Evolutionary conservation across 2,888 invertebrate genomes (phyloP), one percentile per base, ranked within the genome.

Genomic region (Hyposoter didymator): DNA sequence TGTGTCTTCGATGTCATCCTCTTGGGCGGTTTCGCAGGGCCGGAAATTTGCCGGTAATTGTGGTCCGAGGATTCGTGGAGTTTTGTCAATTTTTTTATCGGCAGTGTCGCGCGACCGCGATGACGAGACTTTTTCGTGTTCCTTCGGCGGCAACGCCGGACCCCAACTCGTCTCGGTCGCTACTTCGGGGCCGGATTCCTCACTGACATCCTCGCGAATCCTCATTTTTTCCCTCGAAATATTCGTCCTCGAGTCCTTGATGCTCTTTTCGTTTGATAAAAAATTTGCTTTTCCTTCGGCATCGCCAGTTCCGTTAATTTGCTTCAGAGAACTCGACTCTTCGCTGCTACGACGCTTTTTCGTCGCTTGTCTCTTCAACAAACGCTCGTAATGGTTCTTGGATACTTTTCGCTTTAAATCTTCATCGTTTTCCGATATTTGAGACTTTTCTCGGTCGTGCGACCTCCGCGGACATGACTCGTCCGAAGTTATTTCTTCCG

Each of bases 21-120:
- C 93, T 85, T 94, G 95, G 69, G 94, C 92, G 89, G 95, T 94
- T 88, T 95, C 95, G 92, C 95, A 6, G 4, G 3, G 7, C 75
- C 84, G 62, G 70, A 91, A 89, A 76, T 90, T 89, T 19, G 91
- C 89, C 35, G 94, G 94, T 22, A 94, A 88, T 85, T 87, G 87
- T 49, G 94, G 94, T 8, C 94, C 94, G 82, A 92, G 90, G 6
- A 89, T 84, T 22, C 84, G 86, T n/a, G 45, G n/a, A 28, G 32
- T 70, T 49, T 70, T 45, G 4, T 47, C 62, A 3, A 19, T 10
- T 49, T 74, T 74, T 45, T 59, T 43, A 28, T 69, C 67, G 5
- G 19, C 1, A 43, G 43, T 67, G 17, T 73, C 59, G 10, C 39
- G 43, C 5, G 22, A 10, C 4, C 19, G 70, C n/a, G 72, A 35